Base-by-base conservation (phyloP, 2,113 vertebrate species). In the Archocentrus centrarchus region DNA sequence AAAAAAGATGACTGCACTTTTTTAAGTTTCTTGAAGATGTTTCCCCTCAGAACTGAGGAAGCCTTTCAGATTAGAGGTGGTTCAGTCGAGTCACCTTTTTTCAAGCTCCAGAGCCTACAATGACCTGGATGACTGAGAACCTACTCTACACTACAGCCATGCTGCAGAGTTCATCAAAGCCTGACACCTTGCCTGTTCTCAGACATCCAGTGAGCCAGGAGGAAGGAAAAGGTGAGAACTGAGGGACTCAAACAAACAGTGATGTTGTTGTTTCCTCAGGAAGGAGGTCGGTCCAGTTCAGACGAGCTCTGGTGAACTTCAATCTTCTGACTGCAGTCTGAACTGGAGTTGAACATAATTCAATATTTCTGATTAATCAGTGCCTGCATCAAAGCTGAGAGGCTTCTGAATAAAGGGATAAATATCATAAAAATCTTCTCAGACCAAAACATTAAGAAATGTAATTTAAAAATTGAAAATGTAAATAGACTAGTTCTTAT, bases 201-300 rank as follows among this genome's bases (percentile, higher is more conserved):
- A 70, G 10, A 30, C 0, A 50, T 27, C 44, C 15, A 2, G 66
- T 50, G 22, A 70, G 44, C 8, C 11, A 13, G 44, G 44, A 50
- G 66, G 44, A 70, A 70, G 66, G 41, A 24, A 50, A 70, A 70
- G 47, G 24, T 50, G 66, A 70, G 3, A 70, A 24, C 66, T 50
- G 66, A 50, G 3, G 5, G 0, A 70, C 66, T 70, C 41, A 70
- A 70, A 70, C 15, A 70, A 70, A 70, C 66, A 50, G 41, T 44
- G 27, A 30, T 24, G 24, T 24, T 4, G 64, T 70, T 47, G 44
- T 70, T 70, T 70, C 41, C 15, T 50, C 44, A 50, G 66, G 66
- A 70, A 70, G 66, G 41, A 70, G 41, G 44, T 70, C 0, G 2
- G 66, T 70, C 15, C 41, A 70, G 41, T 50, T 70, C 66, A 70